Evolutionary conservation across 2,797 vertebrate species (phyloP).

Genomic region (Sebastes matsubarae): DNA sequence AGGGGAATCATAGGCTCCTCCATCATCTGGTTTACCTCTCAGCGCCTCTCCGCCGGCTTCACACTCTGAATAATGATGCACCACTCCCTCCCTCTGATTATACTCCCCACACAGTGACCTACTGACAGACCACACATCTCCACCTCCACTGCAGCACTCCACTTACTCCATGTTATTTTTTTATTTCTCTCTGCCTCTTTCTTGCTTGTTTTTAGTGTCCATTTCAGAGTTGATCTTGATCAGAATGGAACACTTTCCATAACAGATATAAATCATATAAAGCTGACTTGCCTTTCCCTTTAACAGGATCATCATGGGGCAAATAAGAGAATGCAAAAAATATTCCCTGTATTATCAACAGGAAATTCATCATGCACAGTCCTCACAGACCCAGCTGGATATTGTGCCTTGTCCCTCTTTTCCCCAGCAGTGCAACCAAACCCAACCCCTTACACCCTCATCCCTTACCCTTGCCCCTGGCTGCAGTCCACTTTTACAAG

Average conservation of each 20-base stretch:
- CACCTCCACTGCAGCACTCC: conserved; percentile 12
- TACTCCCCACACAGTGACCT: conserved; percentile 44
- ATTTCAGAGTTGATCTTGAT: conserved; percentile 14
- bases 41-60: conserved; percentile 42
- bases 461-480: not conserved
- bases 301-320: conserved; percentile 13
- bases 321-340: not conserved
- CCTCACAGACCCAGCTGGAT: conserved; percentile 2
- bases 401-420: not conserved
- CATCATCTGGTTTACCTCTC: conserved; percentile 73
- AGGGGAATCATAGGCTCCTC: conserved; percentile 54
- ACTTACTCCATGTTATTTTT: not conserved
- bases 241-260: conserved; percentile 14
- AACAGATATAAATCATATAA: not conserved
- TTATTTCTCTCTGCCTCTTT: not conserved
- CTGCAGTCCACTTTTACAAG: conserved; percentile 31
- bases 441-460: not conserved
- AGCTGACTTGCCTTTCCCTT: not conserved
- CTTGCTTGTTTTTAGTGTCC: not conserved
- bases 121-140: conserved; percentile 50
- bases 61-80: conserved; percentile 71
- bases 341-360: not conserved
- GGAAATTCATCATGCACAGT: not conserved
- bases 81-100: conserved; percentile 55
- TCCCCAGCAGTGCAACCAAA: not conserved